These are phyloP conservation scores for Aphelenchoides besseyi DNA, from an alignment of 1,140 invertebrate genomes.

Conservation along the genomic window DNA sequence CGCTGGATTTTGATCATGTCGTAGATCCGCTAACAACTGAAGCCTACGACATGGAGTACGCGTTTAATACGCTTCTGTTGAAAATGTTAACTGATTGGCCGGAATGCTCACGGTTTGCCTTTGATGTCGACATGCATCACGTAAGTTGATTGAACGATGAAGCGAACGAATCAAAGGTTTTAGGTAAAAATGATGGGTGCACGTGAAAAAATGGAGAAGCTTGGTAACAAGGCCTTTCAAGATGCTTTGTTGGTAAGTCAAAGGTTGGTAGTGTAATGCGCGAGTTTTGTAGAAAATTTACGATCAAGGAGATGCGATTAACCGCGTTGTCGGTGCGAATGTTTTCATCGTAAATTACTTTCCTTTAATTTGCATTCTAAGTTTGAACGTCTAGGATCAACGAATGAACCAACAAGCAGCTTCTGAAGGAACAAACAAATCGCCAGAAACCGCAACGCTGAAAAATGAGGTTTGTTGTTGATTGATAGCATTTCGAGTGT, in stretches of 20 bases:
- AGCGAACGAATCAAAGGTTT: too few relatives aligned
- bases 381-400: neutral
- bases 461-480: neutral
- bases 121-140: constrained; percentile 54
- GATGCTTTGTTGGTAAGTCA: constrained; percentile 39
- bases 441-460: too few relatives aligned
- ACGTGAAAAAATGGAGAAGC: constrained; percentile 52
- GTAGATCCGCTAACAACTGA: constrained; percentile 55
- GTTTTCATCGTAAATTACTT: neutral
- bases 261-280: too few relatives aligned
- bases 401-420: neutral
- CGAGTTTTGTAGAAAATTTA: neutral
- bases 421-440: neutral
- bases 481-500: neutral
- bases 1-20: constrained; percentile 50
- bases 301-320: neutral
- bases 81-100: constrained; percentile 63
- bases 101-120: constrained; percentile 39
- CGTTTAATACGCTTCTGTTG: constrained; percentile 53
- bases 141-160: too few relatives aligned
- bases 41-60: constrained; percentile 57
- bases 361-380: neutral
- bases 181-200: constrained; percentile 53
- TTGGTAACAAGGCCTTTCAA: constrained; percentile 39
- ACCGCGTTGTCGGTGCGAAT: neutral